Percentiles rank a stretch among this genome's conserved stretches.
Conservation (phyloP, 2,113 vertebrate species). For the Panthera leo region DNA sequence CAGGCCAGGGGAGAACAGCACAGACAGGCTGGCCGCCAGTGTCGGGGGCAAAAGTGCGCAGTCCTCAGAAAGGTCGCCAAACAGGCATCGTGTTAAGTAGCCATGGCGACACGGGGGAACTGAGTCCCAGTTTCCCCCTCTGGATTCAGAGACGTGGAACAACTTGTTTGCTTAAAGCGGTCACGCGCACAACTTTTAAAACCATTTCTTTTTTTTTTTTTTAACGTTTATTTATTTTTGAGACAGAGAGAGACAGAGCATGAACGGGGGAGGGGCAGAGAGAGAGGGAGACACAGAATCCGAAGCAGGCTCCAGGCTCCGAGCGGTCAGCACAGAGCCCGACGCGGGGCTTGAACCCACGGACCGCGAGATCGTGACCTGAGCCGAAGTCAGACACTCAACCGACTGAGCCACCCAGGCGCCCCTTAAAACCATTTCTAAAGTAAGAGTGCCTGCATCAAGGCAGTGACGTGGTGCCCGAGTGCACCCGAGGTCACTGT, state of each 20-base stretch:
- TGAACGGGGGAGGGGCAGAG: no score
- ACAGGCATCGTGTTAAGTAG: no score
- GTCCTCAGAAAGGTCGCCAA: not conserved
- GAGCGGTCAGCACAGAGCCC: no score
- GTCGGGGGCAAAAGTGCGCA: not conserved
- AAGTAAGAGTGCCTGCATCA: not conserved
- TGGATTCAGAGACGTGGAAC: no score
- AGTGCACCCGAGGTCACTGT: not conserved
- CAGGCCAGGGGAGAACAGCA: not conserved
- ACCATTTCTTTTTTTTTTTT: not conserved
- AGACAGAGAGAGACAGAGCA: no score
- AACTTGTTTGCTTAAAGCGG: not conserved
- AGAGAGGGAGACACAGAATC: no score
- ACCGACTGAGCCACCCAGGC: no score
- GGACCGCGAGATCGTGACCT: no score
- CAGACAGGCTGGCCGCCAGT: not conserved
- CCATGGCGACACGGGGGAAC: not conserved
- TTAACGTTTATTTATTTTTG: no score
- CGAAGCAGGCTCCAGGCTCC: no score
- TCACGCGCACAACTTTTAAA: not conserved
- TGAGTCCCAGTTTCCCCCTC: not conserved
- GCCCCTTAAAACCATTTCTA: not conserved
- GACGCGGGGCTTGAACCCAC: fast-evolving
- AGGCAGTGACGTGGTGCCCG: not conserved
- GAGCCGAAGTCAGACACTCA: no score